Evolutionary conservation across 2,113 vertebrate species (phyloP), one percentile per base, ranked within the genome.

Genomic region (Oostethus manadensis): DNA sequence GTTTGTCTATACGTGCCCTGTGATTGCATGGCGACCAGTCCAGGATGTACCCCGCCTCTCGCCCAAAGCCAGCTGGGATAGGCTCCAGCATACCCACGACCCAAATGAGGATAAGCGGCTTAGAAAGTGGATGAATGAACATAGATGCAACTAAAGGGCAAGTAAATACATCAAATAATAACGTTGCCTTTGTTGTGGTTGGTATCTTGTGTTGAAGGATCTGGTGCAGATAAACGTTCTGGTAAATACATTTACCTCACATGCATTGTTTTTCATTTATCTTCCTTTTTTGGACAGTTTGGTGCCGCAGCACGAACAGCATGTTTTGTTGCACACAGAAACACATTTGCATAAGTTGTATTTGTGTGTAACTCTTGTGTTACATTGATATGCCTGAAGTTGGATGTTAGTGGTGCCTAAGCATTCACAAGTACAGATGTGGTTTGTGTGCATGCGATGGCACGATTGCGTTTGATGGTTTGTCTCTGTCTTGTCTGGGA

Each of bases 181-280:
- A 66, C 55, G 42, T 55, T 80, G 51, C 80, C 54, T 38, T 14
- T 62, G 58, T 61, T 66, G 21, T 75, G 60, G 62, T 71, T 64
- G 63, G 40, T 78, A 21, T 84, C 46, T 81, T 85, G 62, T 77
- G 21, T 83, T 78, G 18, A 89, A 88, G 81, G 87, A 74, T 60
- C 69, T 13, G 51, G 76, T 77, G 62, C 62, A 73, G 54, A 72
- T 77, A 53, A 65, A 84, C 16, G 58, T 87, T 71, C 72, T 59
- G 77, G 76, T 85, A 85, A 88, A 78, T 84, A 80, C 22, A 35
- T 22, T 38, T 56, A 47, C 71, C 10, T 13, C 6, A 59, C 29
- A 50, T 8, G 21, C 17, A 45, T 40, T 45, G 23, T 57, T 66
- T 17, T 40, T 40, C 14, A 65, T 50, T 66, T 49, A 54, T 58